Evolutionary conservation across 2,888 invertebrate species (phyloP), one percentile per base, ranked within the genome.

Genomic region (Temnothorax ravouxi): DNA sequence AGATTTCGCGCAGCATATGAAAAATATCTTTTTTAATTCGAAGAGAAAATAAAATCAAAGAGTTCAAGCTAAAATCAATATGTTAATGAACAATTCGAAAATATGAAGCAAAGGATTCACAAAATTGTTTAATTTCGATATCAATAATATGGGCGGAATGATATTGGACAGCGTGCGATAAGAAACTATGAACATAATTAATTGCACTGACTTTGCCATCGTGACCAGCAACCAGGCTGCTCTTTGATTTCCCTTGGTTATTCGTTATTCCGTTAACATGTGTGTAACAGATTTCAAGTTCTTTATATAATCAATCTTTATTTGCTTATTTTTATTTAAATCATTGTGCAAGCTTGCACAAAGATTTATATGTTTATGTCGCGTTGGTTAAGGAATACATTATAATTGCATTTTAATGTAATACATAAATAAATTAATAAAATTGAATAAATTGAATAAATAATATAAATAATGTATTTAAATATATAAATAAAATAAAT

Each of bases 401-500:
- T 64, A 41, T 41, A 41, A 41, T 13, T 41, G n/a, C 21, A 21
- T 41, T 21, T 38, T 21, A 21, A 34, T 29, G 8, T 41, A 9
- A 34, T 9, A 41, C 41, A 41, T 41, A 41, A 41, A 34, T 18
- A 54, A 34, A 54, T 9, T 41, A 9, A 47, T 9, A 47, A 25
- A n/a, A n/a, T 62, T 34, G 6, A 29, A 29, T 29, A 9, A 34
- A 18, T 56, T 18, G 25, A 62, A n/a, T 38, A 62, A 62, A 62
- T n/a, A 62, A 34, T 34, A 18, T 18, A 18, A 18, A 18, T 56
- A 13, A 56, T 5, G 29, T 29, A 59, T 21, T 59, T 29, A 61
- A 61, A 47, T 47, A 18, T n/a, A n/a, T 15, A 59, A 59, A 59
- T 59, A 15, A 34, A 34, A 62, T 62, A 61, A 34, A 34, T 59